phyloP scores from a whole-genome alignment of 2,797 vertebrate genomes.

The Paratrypauchen microcephalus region DNA sequence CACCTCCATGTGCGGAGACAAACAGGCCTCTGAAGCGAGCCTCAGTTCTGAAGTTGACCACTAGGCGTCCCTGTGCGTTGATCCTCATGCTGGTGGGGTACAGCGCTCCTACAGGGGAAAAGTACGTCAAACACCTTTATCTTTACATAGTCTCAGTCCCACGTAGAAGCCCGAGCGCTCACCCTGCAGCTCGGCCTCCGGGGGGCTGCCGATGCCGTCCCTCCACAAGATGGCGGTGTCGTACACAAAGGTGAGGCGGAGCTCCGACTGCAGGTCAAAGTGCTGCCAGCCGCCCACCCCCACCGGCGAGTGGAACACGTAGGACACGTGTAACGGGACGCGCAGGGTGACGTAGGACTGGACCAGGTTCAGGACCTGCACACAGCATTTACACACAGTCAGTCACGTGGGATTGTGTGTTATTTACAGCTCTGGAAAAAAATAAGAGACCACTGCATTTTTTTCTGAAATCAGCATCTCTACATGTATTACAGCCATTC shows the following conservation, averaged over 20 bases:
- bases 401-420: too few relatives aligned
- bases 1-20: constrained; percentile 84
- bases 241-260: constrained; percentile 94
- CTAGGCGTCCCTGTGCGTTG: constrained; percentile 86
- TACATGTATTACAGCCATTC: too few relatives aligned
- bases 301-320: constrained; percentile 93
- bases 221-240: constrained; percentile 98
- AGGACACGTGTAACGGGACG: constrained; percentile 92
- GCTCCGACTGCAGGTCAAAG: constrained; percentile 93
- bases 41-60: constrained; percentile 94
- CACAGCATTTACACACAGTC: background rate
- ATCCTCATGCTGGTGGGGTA: constrained; percentile 97
- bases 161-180: constrained; percentile 4
- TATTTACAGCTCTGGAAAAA: too few relatives aligned
- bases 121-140: background rate
- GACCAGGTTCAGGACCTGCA: constrained; percentile 91
- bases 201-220: constrained; percentile 91
- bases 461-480: too few relatives aligned
- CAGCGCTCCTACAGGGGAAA: constrained; percentile 80
- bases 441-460: too few relatives aligned
- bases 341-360: constrained; percentile 95
- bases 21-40: constrained; percentile 91
- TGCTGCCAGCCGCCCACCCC: constrained; percentile 94
- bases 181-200: constrained; percentile 92
- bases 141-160: background rate